A percentile compares a stretch with the other conserved stretches of the same genome.
Evolutionary conservation across 2,797 vertebrate species (phyloP).

Genomic region (Cyprinella venusta): DNA sequence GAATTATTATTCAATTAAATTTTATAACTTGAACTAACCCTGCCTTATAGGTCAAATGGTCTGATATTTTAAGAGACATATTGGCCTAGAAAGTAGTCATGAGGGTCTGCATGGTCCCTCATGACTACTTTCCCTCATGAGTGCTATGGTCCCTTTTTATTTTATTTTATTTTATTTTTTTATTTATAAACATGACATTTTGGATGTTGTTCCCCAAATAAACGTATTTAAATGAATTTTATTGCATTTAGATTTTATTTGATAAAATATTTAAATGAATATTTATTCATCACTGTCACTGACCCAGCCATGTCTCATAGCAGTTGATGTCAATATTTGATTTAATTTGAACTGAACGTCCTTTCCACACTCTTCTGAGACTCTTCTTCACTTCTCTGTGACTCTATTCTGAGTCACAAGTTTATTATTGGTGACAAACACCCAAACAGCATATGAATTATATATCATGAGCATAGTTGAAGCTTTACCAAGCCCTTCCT

Average conservation of each 20-base stretch:
- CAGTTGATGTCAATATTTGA: not conserved
- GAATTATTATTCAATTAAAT: not conserved
- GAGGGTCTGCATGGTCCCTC: not conserved
- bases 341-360: not conserved
- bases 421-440: conserved; percentile 44
- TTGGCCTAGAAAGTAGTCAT: too few relatives aligned
- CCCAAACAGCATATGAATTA: conserved; percentile 48
- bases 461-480: conserved; percentile 47
- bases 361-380: not conserved
- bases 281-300: too few relatives aligned
- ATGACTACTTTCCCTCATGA: too few relatives aligned
- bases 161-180: not conserved
- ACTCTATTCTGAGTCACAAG: not conserved
- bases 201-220: not conserved
- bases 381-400: not conserved
- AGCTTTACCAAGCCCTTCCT: conserved; percentile 32
- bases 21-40: not conserved
- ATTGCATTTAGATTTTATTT: not conserved
- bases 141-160: too few relatives aligned
- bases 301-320: not conserved
- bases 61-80: not conserved
- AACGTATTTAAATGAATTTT: not conserved
- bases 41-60: not conserved
- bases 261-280: too few relatives aligned
- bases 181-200: not conserved